phyloP scores from a whole-genome alignment of 1,140 invertebrate species.

The Palaemon carinicauda region DNA sequence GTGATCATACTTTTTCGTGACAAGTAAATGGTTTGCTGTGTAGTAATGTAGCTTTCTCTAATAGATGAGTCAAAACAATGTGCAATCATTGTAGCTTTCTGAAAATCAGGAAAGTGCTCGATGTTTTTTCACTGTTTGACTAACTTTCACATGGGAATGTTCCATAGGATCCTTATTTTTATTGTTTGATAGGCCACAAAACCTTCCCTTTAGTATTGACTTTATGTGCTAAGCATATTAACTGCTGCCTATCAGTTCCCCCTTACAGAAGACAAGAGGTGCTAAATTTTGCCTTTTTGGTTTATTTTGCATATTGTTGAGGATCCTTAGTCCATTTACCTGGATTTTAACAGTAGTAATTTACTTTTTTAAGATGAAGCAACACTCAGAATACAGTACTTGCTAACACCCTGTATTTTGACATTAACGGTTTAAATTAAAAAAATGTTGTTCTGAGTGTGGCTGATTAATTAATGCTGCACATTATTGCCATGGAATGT shows the following conservation, averaged over 20 bases:
- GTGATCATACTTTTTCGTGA: background rate
- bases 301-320: constrained; percentile 1
- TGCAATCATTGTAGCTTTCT: constrained; percentile 28
- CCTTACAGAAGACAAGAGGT: too few species aligned
- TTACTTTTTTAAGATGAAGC: background rate
- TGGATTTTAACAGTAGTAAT: constrained; percentile 26
- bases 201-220: too few species aligned
- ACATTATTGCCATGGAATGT: constrained; percentile 37
- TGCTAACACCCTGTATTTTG: too few species aligned
- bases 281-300: too few species aligned
- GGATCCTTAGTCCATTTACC: constrained; percentile 45
- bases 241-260: too few species aligned
- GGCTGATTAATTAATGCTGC: constrained; percentile 2
- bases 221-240: too few species aligned
- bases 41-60: background rate
- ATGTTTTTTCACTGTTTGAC: constrained; percentile 21
- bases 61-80: constrained; percentile 20
- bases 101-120: constrained; percentile 30
- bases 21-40: background rate
- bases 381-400: constrained; percentile 4
- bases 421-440: background rate
- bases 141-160: constrained; percentile 41
- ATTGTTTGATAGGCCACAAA: background rate
- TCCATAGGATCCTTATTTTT: constrained; percentile 30
- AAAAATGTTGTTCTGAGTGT: background rate